phyloP scores from a whole-genome alignment of 2,113 vertebrate genomes.

The Caracal caracal region DNA sequence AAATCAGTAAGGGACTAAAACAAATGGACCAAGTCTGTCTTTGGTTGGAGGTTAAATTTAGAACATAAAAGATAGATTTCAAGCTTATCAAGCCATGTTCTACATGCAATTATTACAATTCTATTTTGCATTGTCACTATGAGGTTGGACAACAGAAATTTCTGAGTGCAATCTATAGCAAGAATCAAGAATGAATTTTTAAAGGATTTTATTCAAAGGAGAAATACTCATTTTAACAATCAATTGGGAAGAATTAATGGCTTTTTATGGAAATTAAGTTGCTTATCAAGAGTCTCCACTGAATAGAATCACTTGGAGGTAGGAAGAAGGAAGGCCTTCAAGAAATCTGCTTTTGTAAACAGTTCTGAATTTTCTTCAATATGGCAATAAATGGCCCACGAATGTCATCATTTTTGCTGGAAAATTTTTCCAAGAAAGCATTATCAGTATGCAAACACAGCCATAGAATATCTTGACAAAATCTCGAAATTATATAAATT shows the following conservation, averaged over 20 bases:
- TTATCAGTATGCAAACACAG: background rate
- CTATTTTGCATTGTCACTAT: background rate
- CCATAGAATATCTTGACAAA: background rate
- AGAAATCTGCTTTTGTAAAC: background rate
- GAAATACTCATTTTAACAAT: background rate
- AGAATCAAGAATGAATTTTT: background rate
- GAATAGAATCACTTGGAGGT: background rate
- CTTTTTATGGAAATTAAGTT: background rate
- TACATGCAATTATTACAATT: background rate
- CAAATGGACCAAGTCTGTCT: background rate
- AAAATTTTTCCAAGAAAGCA: background rate
- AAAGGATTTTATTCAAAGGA: background rate
- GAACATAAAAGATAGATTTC: background rate
- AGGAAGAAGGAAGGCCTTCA: background rate
- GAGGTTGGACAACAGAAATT: background rate
- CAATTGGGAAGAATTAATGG: background rate
- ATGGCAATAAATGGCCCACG: background rate
- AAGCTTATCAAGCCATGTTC: background rate
- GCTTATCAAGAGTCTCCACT: background rate
- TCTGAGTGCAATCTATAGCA: background rate
- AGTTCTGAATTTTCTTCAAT: background rate
- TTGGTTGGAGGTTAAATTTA: background rate
- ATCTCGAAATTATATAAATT: background rate
- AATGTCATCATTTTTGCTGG: background rate
- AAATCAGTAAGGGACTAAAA: background rate